Percentiles rank a stretch among this genome's conserved stretches.
Conservation (phyloP, 2,888 invertebrate genomes). For the Megaustenia siamemsis region DNA sequence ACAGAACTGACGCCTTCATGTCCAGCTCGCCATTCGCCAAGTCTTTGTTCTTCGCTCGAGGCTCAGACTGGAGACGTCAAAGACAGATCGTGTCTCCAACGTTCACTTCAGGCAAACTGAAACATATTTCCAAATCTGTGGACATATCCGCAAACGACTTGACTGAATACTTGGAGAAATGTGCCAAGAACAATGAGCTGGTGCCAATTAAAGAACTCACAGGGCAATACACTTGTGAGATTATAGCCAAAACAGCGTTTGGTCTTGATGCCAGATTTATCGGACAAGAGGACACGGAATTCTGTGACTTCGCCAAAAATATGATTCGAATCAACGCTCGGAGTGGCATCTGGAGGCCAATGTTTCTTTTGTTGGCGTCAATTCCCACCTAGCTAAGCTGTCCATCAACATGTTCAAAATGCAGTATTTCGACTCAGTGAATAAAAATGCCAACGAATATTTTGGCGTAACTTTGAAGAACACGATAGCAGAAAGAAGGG, state of each 20-base stretch:
- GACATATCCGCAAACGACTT: slow-evolving; percentile 24
- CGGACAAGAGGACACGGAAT: slow-evolving; percentile 6
- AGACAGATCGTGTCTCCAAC: slow-evolving; percentile 45
- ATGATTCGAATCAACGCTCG: not conserved
- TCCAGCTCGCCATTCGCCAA: slow-evolving; percentile 1
- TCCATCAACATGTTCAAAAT: not conserved
- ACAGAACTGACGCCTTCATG: not conserved
- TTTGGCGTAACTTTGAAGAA: slow-evolving; percentile 8
- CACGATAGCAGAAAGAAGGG: slow-evolving; percentile 24
- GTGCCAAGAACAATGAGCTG: not conserved
- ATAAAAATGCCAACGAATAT: slow-evolving; percentile 7
- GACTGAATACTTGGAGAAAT: not conserved
- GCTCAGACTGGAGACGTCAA: slow-evolving; percentile 22
- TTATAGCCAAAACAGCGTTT: slow-evolving; percentile 48
- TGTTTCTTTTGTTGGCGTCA: not conserved
- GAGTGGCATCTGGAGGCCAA: not conserved
- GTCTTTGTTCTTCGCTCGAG: slow-evolving; percentile 37
- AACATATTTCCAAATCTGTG: slow-evolving; percentile 10
- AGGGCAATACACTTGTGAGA: slow-evolving; percentile 14
- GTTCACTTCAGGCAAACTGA: slow-evolving; percentile 46
- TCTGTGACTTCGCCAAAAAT: slow-evolving; percentile 10
- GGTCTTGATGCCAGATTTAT: slow-evolving; percentile 37
- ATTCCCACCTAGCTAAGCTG: not conserved
- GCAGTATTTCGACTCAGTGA: slow-evolving; percentile 26
- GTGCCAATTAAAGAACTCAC: slow-evolving; percentile 6